Base-by-base conservation (phyloP, 2,113 vertebrate genomes). In the Zosterops hypoxanthus region DNA sequence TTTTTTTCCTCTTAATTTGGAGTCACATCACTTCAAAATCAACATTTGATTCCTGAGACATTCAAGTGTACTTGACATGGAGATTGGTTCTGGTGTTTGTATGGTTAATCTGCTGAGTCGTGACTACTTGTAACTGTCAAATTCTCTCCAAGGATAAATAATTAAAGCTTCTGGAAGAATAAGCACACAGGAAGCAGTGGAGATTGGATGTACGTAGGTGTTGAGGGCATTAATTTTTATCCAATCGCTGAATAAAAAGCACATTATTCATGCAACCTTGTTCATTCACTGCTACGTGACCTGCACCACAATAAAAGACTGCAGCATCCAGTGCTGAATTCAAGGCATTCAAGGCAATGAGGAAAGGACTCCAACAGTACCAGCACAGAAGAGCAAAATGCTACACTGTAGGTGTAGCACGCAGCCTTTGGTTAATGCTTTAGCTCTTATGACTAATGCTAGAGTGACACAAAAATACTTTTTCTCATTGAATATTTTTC, bases 61-160 rank as follows among this genome's bases (percentile, higher is more conserved):
- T 61, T 78, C 26, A 2, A 93, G 72, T n/a, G 31, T 70, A 77
- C 90, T 93, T 83, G 92, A 84, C 80, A 92, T 39, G 82, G 94
- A 97, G 95, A 97, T 89, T 13, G 31, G 92, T 90, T 93, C 82
- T 83, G 57, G 92, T 86, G 78, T 82, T 90, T 83, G 61, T 66
- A 98, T 96, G 95, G 97, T 98, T 98, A 94, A 98, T 97, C 97
- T 97, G 93, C 96, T 96, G 95, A 98, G 97, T 98, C 94, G 90
- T 98, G 97, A 98, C 97, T 97, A 96, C 93, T 96, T 95, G 94
- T 95, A 97, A 97, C 97, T 97, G 94, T 97, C 96, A 94, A 97
- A 97, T 97, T 97, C 96, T 98, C 97, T 98, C 97, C 96, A 92
- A 97, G 97, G 98, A 97, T 97, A 97, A 97, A 98, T 98, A 98